Percentiles rank a stretch among this genome's conserved stretches.
These are phyloP conservation scores for Drosophila barbarae DNA, from an alignment of 2,888 invertebrate genomes.

Conservation along the genomic window DNA sequence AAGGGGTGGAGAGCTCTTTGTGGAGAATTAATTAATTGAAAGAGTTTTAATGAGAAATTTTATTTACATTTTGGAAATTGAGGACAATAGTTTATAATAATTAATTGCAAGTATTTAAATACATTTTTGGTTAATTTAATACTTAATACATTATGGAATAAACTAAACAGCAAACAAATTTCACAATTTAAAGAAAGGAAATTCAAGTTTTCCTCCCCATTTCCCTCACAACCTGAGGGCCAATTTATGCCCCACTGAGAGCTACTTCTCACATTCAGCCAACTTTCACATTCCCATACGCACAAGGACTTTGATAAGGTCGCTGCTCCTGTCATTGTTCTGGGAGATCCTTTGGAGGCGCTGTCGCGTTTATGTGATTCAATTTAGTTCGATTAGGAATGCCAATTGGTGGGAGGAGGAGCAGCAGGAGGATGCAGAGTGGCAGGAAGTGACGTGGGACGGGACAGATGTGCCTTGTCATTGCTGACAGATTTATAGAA, in stretches of 20 bases:
- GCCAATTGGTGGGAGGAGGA: slow-evolving; percentile 48
- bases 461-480: slow-evolving; percentile 42
- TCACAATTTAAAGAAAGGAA: no score
- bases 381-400: slow-evolving; percentile 74
- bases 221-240: slow-evolving; percentile 34
- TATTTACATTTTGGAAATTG: not conserved
- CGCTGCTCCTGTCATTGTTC: slow-evolving; percentile 33
- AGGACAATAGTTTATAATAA: not conserved
- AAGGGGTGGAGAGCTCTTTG: not conserved
- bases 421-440: not conserved
- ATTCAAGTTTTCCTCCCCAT: not conserved
- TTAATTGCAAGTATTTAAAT: not conserved
- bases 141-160: no score
- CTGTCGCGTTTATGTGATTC: slow-evolving; percentile 68
- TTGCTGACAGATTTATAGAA: slow-evolving; percentile 68
- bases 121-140: no score
- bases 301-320: slow-evolving; percentile 19
- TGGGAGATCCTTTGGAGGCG: slow-evolving; percentile 18
- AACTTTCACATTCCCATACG: slow-evolving; percentile 16
- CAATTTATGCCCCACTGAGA: slow-evolving; percentile 54
- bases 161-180: not conserved
- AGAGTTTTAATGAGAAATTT: not conserved
- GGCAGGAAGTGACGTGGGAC: slow-evolving; percentile 3
- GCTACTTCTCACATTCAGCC: slow-evolving; percentile 2
- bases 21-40: not conserved